phyloP scores from a whole-genome alignment of 2,888 invertebrate species.

The Spodoptera exigua region DNA sequence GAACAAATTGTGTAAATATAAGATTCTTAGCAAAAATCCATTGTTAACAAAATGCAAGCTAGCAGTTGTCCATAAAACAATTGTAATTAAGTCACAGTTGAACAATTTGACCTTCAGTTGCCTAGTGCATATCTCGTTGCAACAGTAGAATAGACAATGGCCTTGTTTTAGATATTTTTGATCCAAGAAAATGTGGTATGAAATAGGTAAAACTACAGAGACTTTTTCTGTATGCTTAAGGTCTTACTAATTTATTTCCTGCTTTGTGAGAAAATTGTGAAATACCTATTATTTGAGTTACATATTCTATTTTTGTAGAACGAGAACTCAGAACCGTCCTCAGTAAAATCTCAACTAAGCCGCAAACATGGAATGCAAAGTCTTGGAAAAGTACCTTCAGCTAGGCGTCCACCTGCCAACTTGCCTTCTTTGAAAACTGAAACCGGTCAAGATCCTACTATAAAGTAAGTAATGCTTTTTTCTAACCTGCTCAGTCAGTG shows the following conservation, averaged over 20 bases:
- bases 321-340: conserved; percentile 94
- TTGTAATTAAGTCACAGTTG: conserved; percentile 50
- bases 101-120: conserved; percentile 61
- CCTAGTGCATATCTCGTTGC: conserved; percentile 48
- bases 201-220: conserved; percentile 11
- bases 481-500: not conserved
- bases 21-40: not conserved
- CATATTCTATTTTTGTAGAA: conserved; percentile 37
- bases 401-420: conserved; percentile 99
- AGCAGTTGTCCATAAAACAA: conserved; percentile 22
- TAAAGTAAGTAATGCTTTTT: conserved; percentile 77
- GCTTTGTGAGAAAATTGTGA: conserved; percentile 13
- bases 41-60: conserved; percentile 14
- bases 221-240: not conserved
- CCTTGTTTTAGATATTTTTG: conserved; percentile 52
- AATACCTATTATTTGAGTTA: conserved; percentile 2
- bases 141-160: conserved; percentile 50
- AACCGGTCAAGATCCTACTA: conserved; percentile 88
- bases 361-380: conserved; percentile 99
- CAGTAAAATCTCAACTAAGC: conserved; percentile 96
- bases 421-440: conserved; percentile 99
- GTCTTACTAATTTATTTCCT: not conserved
- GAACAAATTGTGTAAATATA: not conserved
- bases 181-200: conserved; percentile 11
- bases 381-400: conserved; percentile 99